Base-by-base conservation (phyloP, 2,797 vertebrate species). In the Nothura maculosa region DNA sequence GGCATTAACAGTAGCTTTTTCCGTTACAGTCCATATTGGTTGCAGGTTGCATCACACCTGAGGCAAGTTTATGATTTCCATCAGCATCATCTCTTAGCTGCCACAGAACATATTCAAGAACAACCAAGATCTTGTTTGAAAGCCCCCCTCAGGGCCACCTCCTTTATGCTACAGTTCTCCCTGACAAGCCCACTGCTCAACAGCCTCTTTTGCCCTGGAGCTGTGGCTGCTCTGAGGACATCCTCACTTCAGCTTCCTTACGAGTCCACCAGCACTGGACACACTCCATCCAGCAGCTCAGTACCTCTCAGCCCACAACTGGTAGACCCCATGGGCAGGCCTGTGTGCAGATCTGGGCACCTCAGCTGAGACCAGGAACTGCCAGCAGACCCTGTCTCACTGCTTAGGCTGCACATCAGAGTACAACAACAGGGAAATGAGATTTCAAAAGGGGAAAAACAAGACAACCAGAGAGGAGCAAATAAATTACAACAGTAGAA, bases 331-430 rank as follows among this genome's bases (percentile, higher is more conserved):
- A 28, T 14, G n/a, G 36, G 9, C 47, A 40, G 20, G 15, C 62
- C 61, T 32, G 3, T 10, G 45, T 34, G 50, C 57, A 24, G 60
- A 17, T 61, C 60, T 27, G 16, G 34, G 15, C 34, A 40, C 28
- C 25, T 28, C 18, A 80, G 42, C 36, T 25, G 34, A 60, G 4
- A 75, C 30, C 25, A 54, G 36, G 16, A 75, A 52, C 42, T 32
- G 27, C 32, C 58, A 57, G 25, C 4, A 0, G 19, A n/a, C 36
- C 9, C 19, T n/a, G 62, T 19, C 40, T 45, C 0, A 11, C 27
- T 79, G 22, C 55, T 38, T 67, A 17, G 75, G 38, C 42, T 60
- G 57, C 48, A 58, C 43, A 7, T 17, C 17, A 32, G 38, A 63
- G 58, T 75, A 25, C 18, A 50, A 28, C 6, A 9, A 21, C 24